Percentiles rank a stretch among this genome's conserved stretches.
These are phyloP conservation scores for Craniophora ligustri DNA, from an alignment of 2,888 invertebrate genomes.

Conservation along the genomic window DNA sequence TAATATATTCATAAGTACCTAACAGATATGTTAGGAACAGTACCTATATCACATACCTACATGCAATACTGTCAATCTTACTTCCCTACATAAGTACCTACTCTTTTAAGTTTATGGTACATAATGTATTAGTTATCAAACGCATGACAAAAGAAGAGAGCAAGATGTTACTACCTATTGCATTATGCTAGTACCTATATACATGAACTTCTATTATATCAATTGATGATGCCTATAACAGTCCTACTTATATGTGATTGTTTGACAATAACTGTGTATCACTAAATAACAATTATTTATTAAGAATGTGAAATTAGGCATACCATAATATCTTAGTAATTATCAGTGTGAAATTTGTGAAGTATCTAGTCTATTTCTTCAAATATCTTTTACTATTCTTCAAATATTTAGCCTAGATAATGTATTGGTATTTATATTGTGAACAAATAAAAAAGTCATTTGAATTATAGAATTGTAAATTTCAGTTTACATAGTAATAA, in stretches of 20 bases:
- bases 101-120: too few relatives aligned
- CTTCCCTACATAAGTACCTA: too few relatives aligned
- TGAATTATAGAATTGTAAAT: too few relatives aligned
- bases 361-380: too few relatives aligned
- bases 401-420: too few relatives aligned
- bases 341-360: too few relatives aligned
- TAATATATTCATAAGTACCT: not conserved
- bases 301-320: too few relatives aligned
- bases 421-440: too few relatives aligned
- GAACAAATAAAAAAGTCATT: too few relatives aligned
- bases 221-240: not conserved
- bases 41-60: not conserved
- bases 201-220: not conserved
- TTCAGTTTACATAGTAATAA: too few relatives aligned
- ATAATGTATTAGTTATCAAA: not conserved
- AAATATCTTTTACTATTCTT: too few relatives aligned
- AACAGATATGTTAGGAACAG: not conserved
- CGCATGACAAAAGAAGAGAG: not conserved
- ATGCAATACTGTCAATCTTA: not conserved
- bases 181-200: not conserved
- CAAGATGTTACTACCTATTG: conserved; percentile 10
- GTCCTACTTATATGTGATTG: not conserved
- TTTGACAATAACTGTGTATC: not conserved
- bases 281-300: not conserved
- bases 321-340: too few relatives aligned